Conservation (phyloP, 2,797 vertebrate species). For the Simalia tracyae region DNA sequence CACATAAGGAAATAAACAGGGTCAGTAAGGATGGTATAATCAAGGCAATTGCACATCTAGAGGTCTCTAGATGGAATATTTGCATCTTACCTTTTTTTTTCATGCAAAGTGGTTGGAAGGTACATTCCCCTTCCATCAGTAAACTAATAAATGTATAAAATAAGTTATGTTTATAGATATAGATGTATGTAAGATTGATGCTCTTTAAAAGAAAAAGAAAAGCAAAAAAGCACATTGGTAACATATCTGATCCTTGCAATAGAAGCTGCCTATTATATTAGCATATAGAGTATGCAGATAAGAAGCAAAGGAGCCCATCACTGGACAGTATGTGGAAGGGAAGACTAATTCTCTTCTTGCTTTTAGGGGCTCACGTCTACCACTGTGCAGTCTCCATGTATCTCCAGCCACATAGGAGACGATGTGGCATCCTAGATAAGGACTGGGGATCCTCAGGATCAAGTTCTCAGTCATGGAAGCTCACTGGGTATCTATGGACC, state of each 20-base stretch:
- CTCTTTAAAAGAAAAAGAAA: slow-evolving; percentile 33
- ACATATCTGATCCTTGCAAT: slow-evolving; percentile 32
- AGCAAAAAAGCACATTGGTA: slow-evolving; percentile 20
- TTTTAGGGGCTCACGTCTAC: not conserved
- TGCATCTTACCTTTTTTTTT: not conserved
- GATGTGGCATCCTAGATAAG: not conserved
- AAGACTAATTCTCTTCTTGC: slow-evolving; percentile 14
- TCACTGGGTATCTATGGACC: not conserved
- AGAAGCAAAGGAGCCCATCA: slow-evolving; percentile 43
- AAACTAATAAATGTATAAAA: not conserved
- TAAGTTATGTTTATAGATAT: not conserved
- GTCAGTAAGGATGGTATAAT: not conserved
- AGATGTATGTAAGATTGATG: not conserved
- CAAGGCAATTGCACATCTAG: not conserved
- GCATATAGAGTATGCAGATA: slow-evolving; percentile 14
- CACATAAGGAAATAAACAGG: not conserved
- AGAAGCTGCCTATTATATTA: slow-evolving; percentile 38
- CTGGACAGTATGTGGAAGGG: slow-evolving; percentile 29
- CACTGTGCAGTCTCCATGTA: not conserved
- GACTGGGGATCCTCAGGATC: not conserved
- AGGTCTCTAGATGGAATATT: not conserved
- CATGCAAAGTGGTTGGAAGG: not conserved
- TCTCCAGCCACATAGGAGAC: not conserved
- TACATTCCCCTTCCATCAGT: not conserved
- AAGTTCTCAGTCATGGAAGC: not conserved